These are phyloP conservation scores for Brienomyrus brachyistius DNA, from an alignment of 2,113 vertebrate species.

Conservation along the genomic window DNA sequence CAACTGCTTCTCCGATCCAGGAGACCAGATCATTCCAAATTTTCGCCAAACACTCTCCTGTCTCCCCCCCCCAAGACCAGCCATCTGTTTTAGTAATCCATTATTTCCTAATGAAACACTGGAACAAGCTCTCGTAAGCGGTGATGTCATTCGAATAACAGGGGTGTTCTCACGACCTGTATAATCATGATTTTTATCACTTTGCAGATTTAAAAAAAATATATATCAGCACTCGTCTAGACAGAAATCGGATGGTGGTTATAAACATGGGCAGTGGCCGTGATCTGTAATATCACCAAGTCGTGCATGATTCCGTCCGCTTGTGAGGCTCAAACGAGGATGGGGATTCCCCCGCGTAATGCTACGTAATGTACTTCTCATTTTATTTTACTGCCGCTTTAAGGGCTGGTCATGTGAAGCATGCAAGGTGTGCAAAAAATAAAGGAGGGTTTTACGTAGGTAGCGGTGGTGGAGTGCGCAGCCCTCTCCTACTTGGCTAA, in stretches of 20 bases:
- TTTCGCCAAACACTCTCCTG: background rate
- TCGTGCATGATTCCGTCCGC: background rate
- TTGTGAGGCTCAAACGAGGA: background rate
- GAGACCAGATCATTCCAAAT: background rate
- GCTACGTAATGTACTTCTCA: background rate
- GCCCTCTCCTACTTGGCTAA: background rate
- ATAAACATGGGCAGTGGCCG: background rate
- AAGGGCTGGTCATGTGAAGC: background rate
- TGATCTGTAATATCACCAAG: background rate
- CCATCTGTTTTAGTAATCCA: slow-evolving; percentile 5
- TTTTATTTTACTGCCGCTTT: background rate
- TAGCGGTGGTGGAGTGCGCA: background rate
- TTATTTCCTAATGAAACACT: background rate
- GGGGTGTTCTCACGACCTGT: background rate
- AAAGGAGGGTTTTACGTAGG: background rate
- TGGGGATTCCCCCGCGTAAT: background rate
- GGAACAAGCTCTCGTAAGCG: background rate
- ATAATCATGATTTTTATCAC: background rate
- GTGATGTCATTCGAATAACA: slow-evolving; percentile 16
- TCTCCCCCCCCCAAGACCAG: background rate
- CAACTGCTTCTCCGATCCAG: background rate
- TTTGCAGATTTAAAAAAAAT: background rate
- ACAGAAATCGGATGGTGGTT: background rate
- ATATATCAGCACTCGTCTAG: background rate
- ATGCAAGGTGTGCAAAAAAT: background rate